Base-by-base conservation (phyloP, 1,140 invertebrate species). In the Euschistus heros region DNA sequence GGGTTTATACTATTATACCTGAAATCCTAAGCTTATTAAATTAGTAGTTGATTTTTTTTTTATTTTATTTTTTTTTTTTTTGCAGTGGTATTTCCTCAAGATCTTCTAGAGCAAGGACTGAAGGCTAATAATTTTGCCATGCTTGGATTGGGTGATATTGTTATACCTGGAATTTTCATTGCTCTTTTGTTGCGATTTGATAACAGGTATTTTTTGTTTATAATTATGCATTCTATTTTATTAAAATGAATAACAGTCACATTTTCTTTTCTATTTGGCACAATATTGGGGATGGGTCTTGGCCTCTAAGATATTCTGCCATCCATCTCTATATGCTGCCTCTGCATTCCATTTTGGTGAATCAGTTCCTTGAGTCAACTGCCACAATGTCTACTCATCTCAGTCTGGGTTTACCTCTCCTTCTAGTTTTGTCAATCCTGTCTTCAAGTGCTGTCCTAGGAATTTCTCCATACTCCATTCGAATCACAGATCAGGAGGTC, bases 131-230 rank as follows among this genome's bases (percentile, higher is more conserved):
- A 98, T 78, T 98, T 98, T 80, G 95, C 97, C 3, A 99, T 99
- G 95, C 77, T 99, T 15, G 97, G 97, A 7, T 81, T 99, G 6
- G 97, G 97, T 22, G 97, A 99, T 75, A 98, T 99, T 72, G 96
- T 99, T 10, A 92, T 99, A 70, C 97, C 97, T 20, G 97, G 97
- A 66, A 98, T 99, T 69, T 99, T 99, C 75, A 98, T 99, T 74
- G 97, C 97, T 2, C 81, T 99, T 1, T 79, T 99, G 18, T 81
- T 98, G 17, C 84, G 97, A 71, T 99, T 97, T 79, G 97, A 99
- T 80, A 82, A 88, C 69, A 83, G 82, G 83, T 84, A 75, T 70
- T 46, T 70, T 26, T n/a, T n/a, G n/a, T n/a, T n/a, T 33, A 27
- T 30, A 37, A 37, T 4, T 37, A 37, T 37, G 10, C 13, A 10